Conservation (phyloP, 2,113 vertebrate genomes). For the Xenopus laevis region DNA sequence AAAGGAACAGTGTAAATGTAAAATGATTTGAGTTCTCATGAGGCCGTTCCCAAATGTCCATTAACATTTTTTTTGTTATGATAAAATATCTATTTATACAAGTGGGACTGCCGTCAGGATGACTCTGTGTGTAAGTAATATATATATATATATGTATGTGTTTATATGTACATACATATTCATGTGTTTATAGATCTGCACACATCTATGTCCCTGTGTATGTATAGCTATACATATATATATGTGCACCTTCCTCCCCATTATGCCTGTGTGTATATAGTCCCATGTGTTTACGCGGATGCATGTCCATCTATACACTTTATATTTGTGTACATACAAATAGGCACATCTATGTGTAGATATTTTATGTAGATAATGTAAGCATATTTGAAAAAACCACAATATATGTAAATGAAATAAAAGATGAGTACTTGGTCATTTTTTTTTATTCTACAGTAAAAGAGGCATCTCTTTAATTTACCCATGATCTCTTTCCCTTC, state of each 20-base stretch:
- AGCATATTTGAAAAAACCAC: constrained; percentile 26
- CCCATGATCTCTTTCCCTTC: too few species aligned
- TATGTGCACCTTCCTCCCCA: constrained; percentile 17
- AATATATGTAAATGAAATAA: constrained; percentile 38
- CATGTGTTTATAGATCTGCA: constrained; percentile 60
- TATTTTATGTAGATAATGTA: constrained; percentile 38
- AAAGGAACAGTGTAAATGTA: too few species aligned
- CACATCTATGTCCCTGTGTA: constrained; percentile 4
- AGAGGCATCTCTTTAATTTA: too few species aligned
- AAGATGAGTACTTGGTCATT: constrained; percentile 23
- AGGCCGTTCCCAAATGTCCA: too few species aligned
- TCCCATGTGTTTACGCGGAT: constrained; percentile 63
- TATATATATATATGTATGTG: constrained; percentile 62
- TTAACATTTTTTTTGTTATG: neutral
- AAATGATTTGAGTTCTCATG: too few species aligned
- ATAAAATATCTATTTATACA: constrained; percentile 45
- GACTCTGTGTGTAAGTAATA: constrained; percentile 55
- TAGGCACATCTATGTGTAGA: constrained; percentile 22
- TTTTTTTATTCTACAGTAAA: neutral
- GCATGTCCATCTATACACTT: constrained; percentile 52
- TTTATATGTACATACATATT: constrained; percentile 63
- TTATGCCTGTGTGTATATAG: constrained; percentile 57
- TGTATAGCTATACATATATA: constrained; percentile 20
- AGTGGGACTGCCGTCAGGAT: constrained; percentile 49
- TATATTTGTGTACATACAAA: constrained; percentile 43